These are phyloP conservation scores for Dallia pectoralis DNA, from an alignment of 2,797 vertebrate genomes.

Conservation along the genomic window DNA sequence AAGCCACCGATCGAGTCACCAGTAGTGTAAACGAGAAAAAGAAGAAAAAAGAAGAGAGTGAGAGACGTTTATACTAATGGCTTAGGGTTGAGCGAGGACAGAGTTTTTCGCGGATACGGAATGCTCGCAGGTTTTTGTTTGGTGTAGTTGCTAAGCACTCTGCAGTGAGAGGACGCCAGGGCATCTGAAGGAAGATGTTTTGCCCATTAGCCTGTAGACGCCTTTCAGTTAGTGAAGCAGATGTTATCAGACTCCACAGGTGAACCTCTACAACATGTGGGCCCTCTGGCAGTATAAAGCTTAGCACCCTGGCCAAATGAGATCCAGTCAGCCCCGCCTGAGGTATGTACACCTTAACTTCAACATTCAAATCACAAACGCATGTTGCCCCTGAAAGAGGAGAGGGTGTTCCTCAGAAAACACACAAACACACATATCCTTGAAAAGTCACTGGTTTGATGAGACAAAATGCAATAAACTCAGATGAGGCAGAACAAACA, in stretches of 20 bases:
- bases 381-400: conserved; percentile 57
- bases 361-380: conserved; percentile 62
- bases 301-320: conserved; percentile 9
- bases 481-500: background rate
- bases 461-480: background rate
- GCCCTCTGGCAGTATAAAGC: conserved; percentile 6
- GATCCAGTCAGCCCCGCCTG: background rate
- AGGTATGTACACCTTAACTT: conserved; percentile 54
- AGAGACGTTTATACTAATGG: conserved; percentile 2
- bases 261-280: conserved; percentile 38
- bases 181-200: conserved; percentile 61
- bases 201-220: conserved; percentile 47
- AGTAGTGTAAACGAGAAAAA: conserved; percentile 30
- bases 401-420: conserved; percentile 32
- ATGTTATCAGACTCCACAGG: conserved; percentile 50
- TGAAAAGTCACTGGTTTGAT: background rate
- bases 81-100: background rate
- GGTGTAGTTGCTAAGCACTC: conserved; percentile 30
- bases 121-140: conserved; percentile 26
- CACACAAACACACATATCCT: conserved; percentile 34
- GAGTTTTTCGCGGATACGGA: conserved; percentile 6
- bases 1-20: conserved; percentile 21
- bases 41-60: conserved; percentile 9
- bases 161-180: conserved; percentile 29
- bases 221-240: conserved; percentile 42